A percentile compares a stretch with the other conserved stretches of the same genome.
Evolutionary conservation across 2,888 invertebrate genomes (phyloP).

Genomic region (Agrypnus murinus): DNA sequence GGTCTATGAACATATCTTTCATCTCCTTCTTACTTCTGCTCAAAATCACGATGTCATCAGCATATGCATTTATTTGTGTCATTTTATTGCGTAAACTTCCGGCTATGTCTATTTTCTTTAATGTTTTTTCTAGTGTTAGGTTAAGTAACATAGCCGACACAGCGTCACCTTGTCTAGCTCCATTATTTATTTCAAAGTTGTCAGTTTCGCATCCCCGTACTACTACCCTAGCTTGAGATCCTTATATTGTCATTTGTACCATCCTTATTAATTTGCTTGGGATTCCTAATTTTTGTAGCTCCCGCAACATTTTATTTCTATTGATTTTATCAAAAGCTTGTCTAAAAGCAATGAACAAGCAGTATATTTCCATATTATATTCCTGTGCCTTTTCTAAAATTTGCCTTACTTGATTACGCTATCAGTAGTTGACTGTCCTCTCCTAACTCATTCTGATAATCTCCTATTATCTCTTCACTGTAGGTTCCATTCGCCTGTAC

Average conservation of each 20-base stretch:
- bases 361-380: conserved; percentile 4
- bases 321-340: neutral
- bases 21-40: neutral
- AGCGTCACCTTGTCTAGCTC: neutral
- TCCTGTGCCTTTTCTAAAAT: conserved; percentile 4
- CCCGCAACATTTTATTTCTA: neutral
- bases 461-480: neutral
- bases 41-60: neutral
- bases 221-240: conserved; percentile 1
- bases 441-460: conserved; percentile 2
- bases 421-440: neutral
- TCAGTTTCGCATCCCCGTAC: neutral
- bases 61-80: conserved; percentile 9
- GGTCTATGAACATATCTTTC: neutral
- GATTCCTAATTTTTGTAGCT: neutral
- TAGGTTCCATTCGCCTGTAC: conserved; percentile 5
- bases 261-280: neutral
- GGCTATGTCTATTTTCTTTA: neutral
- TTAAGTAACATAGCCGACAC: conserved; percentile 5
- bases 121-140: neutral
- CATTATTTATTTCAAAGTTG: neutral
- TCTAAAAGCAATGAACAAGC: neutral
- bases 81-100: neutral
- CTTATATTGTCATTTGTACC: neutral
- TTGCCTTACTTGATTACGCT: conserved; percentile 7